Base-by-base conservation (phyloP, 2,888 invertebrate genomes). In the Macrophya annulata region DNA sequence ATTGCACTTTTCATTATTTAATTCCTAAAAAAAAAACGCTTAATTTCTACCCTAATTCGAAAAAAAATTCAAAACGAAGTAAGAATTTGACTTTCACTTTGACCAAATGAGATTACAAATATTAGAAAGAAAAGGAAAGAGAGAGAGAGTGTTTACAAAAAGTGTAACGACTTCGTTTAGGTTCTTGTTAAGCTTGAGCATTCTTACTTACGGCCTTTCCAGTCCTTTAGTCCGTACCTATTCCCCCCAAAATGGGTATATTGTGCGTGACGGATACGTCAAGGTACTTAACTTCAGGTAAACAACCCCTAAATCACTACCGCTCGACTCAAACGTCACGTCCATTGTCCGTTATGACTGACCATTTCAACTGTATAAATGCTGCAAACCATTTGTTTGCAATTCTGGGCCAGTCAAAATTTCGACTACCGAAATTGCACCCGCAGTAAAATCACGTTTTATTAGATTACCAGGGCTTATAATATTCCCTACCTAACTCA, bases 231-330 rank as follows among this genome's bases (percentile, higher is more conserved):
- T 15, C 31, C 51, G 25, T 83, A 31, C 31, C 31, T 31, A 83
- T 83, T n/a, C 83, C 65, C 8, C 51, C n/a, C 9, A n/a, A 68
- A 83, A 68, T 83, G 21, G 83, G 40, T 83, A 83, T 83, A 83
- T 83, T 83, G 83, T 68, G 81, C 88, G 89, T 88, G 89, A 88
- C 88, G 88, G 88, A 88, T 89, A 87, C 88, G 91, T 90, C 90
- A 90, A 89, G 90, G 89, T 91, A 90, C 89, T 90, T 89, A 91
- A 88, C 86, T 89, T 87, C 91, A 91, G 91, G 91, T 91, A 91
- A 91, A 90, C 90, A 90, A 89, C 90, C 89, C 90, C 89, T 91
- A 91, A 91, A 91, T 91, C 91, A 90, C 68, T 85, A 62, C 55
- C 25, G 83, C 83, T 71, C 21, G 81, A 79, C 68, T 86, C 48